Percentiles rank a stretch among this genome's conserved stretches.
phyloP scores from a whole-genome alignment of 2,797 vertebrate genomes.

The Microtus californicus region DNA sequence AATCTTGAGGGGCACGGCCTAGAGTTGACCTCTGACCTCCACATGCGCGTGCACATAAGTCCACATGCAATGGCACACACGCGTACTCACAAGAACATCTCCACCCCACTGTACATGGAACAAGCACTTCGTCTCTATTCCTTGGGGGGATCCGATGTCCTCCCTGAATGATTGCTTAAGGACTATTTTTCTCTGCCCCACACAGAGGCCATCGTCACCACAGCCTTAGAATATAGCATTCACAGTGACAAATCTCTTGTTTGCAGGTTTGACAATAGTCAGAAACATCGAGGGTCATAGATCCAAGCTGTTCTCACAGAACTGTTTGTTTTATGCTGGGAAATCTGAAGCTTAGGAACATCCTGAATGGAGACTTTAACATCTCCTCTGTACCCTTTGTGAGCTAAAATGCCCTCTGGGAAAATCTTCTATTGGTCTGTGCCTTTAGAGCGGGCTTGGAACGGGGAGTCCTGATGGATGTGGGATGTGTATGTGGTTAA shows the following conservation, averaged over 20 bases:
- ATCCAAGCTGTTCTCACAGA: fast-evolving
- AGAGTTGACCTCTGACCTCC: background rate
- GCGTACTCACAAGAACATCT: background rate
- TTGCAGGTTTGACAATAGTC: fast-evolving
- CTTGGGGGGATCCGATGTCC: background rate
- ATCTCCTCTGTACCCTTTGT: background rate
- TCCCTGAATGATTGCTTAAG: fast-evolving
- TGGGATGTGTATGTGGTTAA: background rate
- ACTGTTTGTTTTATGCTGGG: background rate
- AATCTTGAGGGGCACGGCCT: background rate
- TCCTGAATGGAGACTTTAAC: background rate
- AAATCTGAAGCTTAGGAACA: background rate
- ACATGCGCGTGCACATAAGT: background rate
- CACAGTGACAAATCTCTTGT: background rate
- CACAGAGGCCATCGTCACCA: fast-evolving
- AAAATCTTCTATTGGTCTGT: background rate
- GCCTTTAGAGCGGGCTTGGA: background rate
- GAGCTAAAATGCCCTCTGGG: background rate
- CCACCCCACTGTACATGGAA: background rate
- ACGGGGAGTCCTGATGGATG: background rate
- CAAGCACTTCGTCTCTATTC: fast-evolving
- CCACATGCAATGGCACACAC: background rate
- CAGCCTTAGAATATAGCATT: background rate
- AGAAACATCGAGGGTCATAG: fast-evolving
- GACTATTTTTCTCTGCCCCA: background rate